A percentile compares a stretch with the other conserved stretches of the same genome.
These are phyloP conservation scores for Ornithoptera alexandrae DNA, from an alignment of 2,888 invertebrate species.

Conservation along the genomic window DNA sequence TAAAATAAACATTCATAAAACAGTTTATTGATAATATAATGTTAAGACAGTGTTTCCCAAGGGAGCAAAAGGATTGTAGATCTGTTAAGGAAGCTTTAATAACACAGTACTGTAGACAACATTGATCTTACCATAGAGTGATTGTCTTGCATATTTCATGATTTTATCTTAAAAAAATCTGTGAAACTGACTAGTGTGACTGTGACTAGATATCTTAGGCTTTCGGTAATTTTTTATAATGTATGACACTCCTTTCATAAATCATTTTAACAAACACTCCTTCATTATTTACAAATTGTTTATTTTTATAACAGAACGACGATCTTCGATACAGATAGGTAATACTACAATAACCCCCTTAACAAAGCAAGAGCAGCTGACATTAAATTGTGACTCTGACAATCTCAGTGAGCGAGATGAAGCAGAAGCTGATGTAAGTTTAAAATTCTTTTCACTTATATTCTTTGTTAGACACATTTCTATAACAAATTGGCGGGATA, in stretches of 20 bases:
- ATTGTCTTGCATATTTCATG: not conserved
- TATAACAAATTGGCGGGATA: too few relatives aligned
- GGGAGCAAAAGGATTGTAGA: not conserved
- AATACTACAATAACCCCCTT: conserved; percentile 82
- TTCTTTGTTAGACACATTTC: too few relatives aligned
- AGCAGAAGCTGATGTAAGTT: conserved; percentile 85
- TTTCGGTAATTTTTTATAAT: too few relatives aligned
- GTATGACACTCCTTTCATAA: too few relatives aligned
- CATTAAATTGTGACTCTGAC: conserved; percentile 84
- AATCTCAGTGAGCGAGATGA: conserved; percentile 88
- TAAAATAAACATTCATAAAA: too few relatives aligned
- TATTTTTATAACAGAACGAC: conserved; percentile 57
- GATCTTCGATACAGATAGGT: conserved; percentile 83
- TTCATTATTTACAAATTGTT: not conserved
- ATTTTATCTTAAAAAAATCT: too few relatives aligned
- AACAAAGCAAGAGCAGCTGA: conserved; percentile 75
- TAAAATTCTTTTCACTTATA: not conserved
- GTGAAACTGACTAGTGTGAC: too few relatives aligned
- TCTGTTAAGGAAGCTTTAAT: too few relatives aligned
- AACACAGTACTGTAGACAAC: not conserved
- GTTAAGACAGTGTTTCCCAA: not conserved
- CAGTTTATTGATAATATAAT: too few relatives aligned
- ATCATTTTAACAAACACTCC: not conserved
- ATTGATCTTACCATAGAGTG: not conserved
- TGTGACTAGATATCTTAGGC: too few relatives aligned